Evolutionary conservation across 1,140 invertebrate species (phyloP), one percentile per base, ranked within the genome.

Genomic region (Pantala flavescens): DNA sequence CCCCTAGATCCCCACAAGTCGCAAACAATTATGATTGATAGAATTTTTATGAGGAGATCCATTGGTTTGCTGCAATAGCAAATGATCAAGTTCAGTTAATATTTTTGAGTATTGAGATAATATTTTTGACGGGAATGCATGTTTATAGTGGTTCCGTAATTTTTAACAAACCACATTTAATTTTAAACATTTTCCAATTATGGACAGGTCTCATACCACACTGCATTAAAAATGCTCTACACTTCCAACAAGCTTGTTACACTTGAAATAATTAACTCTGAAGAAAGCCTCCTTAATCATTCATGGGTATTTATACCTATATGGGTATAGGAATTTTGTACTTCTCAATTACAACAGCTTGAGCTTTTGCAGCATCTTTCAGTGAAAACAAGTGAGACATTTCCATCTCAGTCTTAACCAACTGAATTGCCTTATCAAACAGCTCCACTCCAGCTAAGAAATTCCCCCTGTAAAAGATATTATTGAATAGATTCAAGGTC

Each of bases 341-440:
- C 80, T 89, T 89, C 77, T 91, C 86, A 10, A 90, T 90, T 23
- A 96, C 90, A 81, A 89, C 92, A 43, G 91, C 82, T 82, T 98
- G 96, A 24, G 94, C 91, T 77, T 90, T 87, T 7, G 95, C 94
- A 70, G 95, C 94, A 83, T 96, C 91, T 81, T 89, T 88, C 75
- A 96, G 82, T 0, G 93, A 90, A 81, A 91, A 94, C 78, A 97
- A 86, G 82, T 98, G 95, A 24, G 91, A 89, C 85, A 97, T 87
- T 84, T 98, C 95, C 76, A 89, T 84, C 81, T 92, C 89, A 23
- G 92, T 94, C 79, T 93, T 93, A 24, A 93, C 90, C 73, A 96
- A 84, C 71, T 87, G 85, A 75, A 98, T 89, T n/a, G 95, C 95
- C 82, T 93, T 94, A 77, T 97, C 90, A 81, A 97, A 97, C 23